A percentile compares a stretch with the other conserved stretches of the same genome.
These are phyloP conservation scores for Elymnias hypermnestra DNA, from an alignment of 1,140 invertebrate species.

Conservation along the genomic window DNA sequence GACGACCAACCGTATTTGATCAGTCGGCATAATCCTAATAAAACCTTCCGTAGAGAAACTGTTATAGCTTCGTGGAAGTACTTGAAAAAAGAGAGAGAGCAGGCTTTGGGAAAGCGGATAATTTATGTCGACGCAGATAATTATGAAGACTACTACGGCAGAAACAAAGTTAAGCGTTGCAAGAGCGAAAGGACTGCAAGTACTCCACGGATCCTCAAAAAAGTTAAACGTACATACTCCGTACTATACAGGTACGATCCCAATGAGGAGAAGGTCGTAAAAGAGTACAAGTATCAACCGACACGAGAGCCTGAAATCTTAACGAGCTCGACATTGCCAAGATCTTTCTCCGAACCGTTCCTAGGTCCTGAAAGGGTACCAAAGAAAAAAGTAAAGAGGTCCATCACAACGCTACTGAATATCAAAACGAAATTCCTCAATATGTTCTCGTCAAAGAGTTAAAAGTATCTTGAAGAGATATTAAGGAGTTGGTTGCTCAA, in stretches of 20 bases:
- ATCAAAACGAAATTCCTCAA: conserved; percentile 68
- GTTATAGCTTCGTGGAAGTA: conserved; percentile 68
- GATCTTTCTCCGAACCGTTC: conserved; percentile 59
- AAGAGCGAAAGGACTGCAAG: conserved; percentile 58
- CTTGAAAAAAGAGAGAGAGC: conserved; percentile 65
- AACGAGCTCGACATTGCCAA: conserved; percentile 35
- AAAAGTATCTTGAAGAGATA: conserved; percentile 25
- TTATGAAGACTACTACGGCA: conserved; percentile 64
- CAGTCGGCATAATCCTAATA: conserved; percentile 66
- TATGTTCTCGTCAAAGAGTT: conserved; percentile 64
- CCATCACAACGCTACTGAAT: conserved; percentile 60
- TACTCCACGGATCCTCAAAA: conserved; percentile 41
- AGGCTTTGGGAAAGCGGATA: conserved; percentile 56
- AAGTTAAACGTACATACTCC: conserved; percentile 67
- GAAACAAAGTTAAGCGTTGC: conserved; percentile 66
- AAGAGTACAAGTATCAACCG: conserved; percentile 66
- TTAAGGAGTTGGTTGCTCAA: conserved; percentile 62
- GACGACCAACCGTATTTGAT: conserved; percentile 58
- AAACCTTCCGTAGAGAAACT: conserved; percentile 62
- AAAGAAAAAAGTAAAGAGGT: conserved; percentile 68
- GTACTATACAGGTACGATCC: conserved; percentile 68
- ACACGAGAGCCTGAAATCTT: conserved; percentile 35
- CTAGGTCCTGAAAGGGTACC: conserved; percentile 44
- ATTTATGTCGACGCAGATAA: conserved; percentile 59
- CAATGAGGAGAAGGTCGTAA: conserved; percentile 61